Evolutionary conservation across 2,113 vertebrate species (phyloP), one percentile per base, ranked within the genome.

Genomic region (Limanda limanda): DNA sequence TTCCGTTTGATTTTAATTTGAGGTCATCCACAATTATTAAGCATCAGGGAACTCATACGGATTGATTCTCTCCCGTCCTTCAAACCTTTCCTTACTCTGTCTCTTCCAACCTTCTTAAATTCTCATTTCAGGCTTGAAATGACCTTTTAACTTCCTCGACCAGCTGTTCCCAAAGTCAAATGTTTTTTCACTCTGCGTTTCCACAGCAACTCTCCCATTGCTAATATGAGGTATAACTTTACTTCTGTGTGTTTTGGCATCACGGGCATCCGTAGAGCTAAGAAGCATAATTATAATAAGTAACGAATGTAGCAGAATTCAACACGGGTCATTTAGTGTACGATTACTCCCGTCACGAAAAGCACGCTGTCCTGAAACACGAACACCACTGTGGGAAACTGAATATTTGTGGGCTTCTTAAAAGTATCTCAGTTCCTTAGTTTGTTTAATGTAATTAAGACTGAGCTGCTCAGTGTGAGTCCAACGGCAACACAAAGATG

Each of bases 171-270:
- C 25, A 76, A 59, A 82, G 20, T 81, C 35, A 63, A 78, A 76
- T 12, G 25, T 80, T 70, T 89, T 86, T 86, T 84, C 78, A 54
- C 63, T 71, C 58, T 48, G 17, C 3, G 75, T 85, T 78, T 83
- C 81, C 74, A 78, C 68, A 71, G 77, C 70, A 83, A 73, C 72
- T 74, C 78, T 71, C 64, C 72, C 68, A 42, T 57, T 67, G 76
- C 70, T 86, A 83, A 88, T 74, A 42, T 68, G 80, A 84, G 82
- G 73, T 78, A 84, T 82, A 78, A 17, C 79, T 72, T 78, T 87
- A 78, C 79, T 57, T 81, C 66, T 86, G 83, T 86, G 78, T 85
- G 76, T 83, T 86, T 88, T 88, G 88, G 89, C 88, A 74, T 15
- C 0, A 10, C 5, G 11, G 21, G 47, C 73, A 31, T 74, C 76